These are phyloP conservation scores for Epirrhoe alternata DNA, from an alignment of 2,888 invertebrate species.

Conservation along the genomic window DNA sequence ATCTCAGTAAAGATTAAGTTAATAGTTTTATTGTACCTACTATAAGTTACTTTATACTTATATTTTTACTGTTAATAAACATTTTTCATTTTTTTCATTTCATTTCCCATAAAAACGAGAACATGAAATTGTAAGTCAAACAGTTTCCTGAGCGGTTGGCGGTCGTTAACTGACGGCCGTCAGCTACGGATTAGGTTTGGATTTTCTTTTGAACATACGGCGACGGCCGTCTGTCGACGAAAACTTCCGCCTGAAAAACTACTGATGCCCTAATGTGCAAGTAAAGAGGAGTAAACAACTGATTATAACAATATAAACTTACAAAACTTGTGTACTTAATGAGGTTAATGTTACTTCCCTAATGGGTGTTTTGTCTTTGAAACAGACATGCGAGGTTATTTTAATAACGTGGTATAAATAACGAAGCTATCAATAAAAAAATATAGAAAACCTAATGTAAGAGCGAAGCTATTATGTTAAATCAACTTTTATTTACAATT, in stretches of 20 bases:
- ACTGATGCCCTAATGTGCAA: no score
- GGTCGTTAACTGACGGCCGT: no score
- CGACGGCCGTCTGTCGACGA: no score
- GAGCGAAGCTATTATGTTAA: background rate
- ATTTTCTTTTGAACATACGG: no score
- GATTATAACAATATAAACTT: background rate
- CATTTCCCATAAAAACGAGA: background rate
- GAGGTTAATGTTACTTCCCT: background rate
- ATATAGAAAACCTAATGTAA: background rate
- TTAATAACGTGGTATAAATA: background rate
- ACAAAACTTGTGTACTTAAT: background rate
- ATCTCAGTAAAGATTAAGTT: no score
- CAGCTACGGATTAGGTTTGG: no score
- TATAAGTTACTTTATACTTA: no score
- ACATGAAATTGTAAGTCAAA: background rate
- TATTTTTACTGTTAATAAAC: no score
- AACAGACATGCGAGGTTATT: background rate
- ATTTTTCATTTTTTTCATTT: no score
- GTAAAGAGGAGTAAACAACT: background rate
- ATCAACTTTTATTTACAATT: background rate
- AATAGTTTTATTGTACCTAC: no score
- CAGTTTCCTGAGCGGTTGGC: no score
- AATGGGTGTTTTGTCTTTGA: background rate
- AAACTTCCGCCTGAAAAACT: no score
- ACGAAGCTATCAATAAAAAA: background rate